A percentile compares a stretch with the other conserved stretches of the same genome.
Conservation (phyloP, 2,797 vertebrate genomes). For the Ambastaia sidthimunki region DNA sequence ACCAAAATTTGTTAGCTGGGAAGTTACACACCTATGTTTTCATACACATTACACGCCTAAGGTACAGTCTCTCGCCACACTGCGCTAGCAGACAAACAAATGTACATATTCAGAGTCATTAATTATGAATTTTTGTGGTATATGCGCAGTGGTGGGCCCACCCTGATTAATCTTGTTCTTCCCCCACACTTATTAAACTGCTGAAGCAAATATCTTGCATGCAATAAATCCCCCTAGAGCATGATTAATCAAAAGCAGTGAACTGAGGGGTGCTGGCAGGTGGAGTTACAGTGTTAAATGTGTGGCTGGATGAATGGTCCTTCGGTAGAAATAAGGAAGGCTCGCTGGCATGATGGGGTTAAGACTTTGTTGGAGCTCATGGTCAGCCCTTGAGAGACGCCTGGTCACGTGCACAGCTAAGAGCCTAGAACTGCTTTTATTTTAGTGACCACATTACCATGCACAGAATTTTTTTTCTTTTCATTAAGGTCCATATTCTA, state of each 20-base stretch:
- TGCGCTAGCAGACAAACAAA: conserved; percentile 74
- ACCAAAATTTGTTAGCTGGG: too few relatives aligned
- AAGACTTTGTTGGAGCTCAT: conserved; percentile 45
- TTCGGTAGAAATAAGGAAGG: conserved; percentile 60
- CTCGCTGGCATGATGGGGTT: conserved; percentile 45
- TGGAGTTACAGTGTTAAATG: conserved; percentile 79
- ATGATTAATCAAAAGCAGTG: conserved; percentile 82
- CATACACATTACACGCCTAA: conserved; percentile 24
- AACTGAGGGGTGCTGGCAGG: conserved; percentile 75
- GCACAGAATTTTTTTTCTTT: neutral
- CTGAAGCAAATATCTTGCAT: conserved; percentile 83
- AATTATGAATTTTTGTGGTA: conserved; percentile 73
- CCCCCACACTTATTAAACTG: conserved; percentile 82
- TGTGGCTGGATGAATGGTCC: conserved; percentile 74
- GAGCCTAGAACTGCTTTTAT: conserved; percentile 67
- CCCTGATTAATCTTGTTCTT: conserved; percentile 80
- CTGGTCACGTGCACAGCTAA: conserved; percentile 20
- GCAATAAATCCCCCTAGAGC: conserved; percentile 82
- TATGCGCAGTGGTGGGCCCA: conserved; percentile 66
- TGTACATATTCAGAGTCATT: conserved; percentile 82
- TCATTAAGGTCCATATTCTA: too few relatives aligned
- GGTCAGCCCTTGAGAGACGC: conserved; percentile 62
- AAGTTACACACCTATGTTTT: conserved; percentile 46
- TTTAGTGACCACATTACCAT: conserved; percentile 42
- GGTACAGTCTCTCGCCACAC: conserved; percentile 46